phyloP scores from a whole-genome alignment of 2,113 vertebrate genomes.

The Haemorhous mexicanus region DNA sequence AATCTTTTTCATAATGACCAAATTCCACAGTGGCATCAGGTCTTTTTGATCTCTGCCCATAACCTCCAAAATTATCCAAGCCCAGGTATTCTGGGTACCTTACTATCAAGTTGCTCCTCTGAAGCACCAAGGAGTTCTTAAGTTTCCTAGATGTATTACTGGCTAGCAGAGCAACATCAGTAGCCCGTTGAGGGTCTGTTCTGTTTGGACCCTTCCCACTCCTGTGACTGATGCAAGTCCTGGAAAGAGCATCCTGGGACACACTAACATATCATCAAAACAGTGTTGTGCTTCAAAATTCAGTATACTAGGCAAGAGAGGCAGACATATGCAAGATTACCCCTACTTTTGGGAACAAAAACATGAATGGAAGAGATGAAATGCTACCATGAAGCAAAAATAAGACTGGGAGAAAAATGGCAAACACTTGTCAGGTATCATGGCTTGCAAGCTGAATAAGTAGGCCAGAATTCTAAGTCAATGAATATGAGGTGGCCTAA shows the following conservation, averaged over 20 bases:
- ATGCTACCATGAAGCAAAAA: background rate
- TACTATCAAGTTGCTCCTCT: background rate
- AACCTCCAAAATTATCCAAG: background rate
- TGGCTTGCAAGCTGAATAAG: background rate
- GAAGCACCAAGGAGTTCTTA: background rate
- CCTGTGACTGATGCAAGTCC: background rate
- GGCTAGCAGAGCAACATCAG: background rate
- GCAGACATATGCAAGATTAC: background rate
- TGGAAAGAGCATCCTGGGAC: background rate
- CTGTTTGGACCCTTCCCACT: background rate
- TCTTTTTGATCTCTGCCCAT: background rate
- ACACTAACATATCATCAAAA: background rate
- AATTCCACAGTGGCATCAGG: background rate
- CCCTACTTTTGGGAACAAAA: background rate
- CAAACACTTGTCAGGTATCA: background rate
- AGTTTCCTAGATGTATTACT: background rate
- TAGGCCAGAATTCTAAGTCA: fast-evolving
- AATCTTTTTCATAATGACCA: background rate
- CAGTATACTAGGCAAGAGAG: background rate
- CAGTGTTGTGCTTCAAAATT: background rate
- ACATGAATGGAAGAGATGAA: background rate
- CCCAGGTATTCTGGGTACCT: background rate
- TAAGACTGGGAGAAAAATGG: background rate
- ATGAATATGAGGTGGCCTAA: background rate
- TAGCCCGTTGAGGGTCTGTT: background rate